A percentile compares a stretch with the other conserved stretches of the same genome.
phyloP scores from a whole-genome alignment of 2,888 invertebrate species.

The Callosobruchus maculatus region DNA sequence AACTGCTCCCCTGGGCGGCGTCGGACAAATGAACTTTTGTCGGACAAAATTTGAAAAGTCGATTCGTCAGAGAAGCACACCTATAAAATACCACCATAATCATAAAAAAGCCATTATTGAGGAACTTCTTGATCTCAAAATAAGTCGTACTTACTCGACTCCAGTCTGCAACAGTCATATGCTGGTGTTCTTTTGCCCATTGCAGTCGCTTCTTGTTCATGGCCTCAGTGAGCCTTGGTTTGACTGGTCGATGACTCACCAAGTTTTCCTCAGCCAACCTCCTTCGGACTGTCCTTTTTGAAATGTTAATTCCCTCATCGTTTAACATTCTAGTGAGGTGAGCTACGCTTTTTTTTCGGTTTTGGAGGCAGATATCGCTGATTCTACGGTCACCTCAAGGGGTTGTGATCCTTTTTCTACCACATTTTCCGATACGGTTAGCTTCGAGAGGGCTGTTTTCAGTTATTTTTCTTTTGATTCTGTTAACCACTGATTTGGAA shows the following conservation, averaged over 20 bases:
- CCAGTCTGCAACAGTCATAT: constrained; percentile 3
- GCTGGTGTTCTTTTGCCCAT: not conserved
- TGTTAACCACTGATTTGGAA: not conserved
- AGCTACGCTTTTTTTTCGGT: not conserved
- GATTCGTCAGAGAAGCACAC: constrained; percentile 7
- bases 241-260: not conserved
- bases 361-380: not conserved
- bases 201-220: not conserved
- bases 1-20: constrained; percentile 1
- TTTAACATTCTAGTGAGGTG: not conserved
- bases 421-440: not conserved
- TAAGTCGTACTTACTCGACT: not conserved
- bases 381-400: not conserved
- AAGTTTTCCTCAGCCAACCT: not conserved
- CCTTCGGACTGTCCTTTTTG: not conserved
- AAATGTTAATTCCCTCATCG: not conserved
- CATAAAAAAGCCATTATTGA: no score
- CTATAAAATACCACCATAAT: not conserved
- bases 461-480: not conserved
- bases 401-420: not conserved
- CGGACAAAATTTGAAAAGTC: constrained; percentile 3
- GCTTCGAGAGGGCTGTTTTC: not conserved
- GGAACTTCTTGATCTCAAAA: not conserved
- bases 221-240: not conserved
- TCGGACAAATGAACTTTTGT: not conserved